A percentile compares a stretch with the other conserved stretches of the same genome.
These are phyloP conservation scores for Chondrosia reniformis DNA, from an alignment of 37 sponge, comb jelly and placozoan species.

Conservation along the genomic window DNA sequence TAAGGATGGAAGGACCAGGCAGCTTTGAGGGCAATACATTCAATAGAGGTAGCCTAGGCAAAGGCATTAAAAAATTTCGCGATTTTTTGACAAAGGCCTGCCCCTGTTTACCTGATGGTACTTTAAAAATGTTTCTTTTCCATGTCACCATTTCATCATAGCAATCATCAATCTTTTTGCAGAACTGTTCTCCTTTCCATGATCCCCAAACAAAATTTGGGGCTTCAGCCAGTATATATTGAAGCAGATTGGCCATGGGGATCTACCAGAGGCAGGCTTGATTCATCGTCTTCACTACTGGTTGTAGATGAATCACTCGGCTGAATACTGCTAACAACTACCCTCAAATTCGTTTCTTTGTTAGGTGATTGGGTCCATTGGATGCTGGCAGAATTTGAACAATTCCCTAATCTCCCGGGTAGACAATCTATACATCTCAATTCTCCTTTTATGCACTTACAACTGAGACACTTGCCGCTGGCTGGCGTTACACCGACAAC, in stretches of 20 bases:
- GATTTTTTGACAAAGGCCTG: background rate
- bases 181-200: background rate
- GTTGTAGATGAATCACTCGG: background rate
- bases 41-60: constrained; percentile 6
- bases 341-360: background rate
- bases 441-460: constrained; percentile 1
- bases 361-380: background rate
- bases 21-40: constrained; percentile 1
- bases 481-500: constrained; percentile 14
- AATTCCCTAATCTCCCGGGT: background rate
- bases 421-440: background rate
- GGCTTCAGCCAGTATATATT: background rate
- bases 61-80: background rate
- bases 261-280: background rate
- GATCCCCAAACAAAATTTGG: background rate
- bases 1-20: background rate
- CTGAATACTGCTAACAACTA: background rate
- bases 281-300: background rate
- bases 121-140: background rate
- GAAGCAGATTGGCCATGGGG: background rate
- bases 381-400: background rate
- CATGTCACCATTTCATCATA: constrained; percentile 17
- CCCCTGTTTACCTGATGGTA: constrained; percentile 6
- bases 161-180: background rate
- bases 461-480: constrained; percentile 11